These are phyloP conservation scores for Sitobion miscanthi DNA, from an alignment of 1,140 invertebrate species.

Conservation along the genomic window DNA sequence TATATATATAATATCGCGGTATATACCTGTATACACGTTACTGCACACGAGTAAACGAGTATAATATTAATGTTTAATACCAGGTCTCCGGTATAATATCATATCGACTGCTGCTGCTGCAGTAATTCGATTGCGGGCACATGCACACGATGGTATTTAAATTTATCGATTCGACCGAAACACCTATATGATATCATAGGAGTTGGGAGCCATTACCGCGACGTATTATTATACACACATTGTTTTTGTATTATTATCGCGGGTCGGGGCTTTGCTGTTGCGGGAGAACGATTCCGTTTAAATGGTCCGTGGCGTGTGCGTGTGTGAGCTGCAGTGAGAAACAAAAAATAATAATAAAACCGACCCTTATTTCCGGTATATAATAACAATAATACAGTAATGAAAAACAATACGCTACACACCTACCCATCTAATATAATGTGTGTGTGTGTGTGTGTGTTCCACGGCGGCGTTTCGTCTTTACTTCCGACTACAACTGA, in stretches of 20 bases:
- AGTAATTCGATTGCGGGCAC: not conserved
- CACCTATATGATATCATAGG: not conserved
- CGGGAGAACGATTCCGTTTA: not conserved
- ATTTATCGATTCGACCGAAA: not conserved
- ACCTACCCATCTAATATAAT: no score
- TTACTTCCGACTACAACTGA: not conserved
- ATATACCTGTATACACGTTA: no score
- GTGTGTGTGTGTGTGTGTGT: not conserved
- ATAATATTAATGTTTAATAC: not conserved
- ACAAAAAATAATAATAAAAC: not conserved
- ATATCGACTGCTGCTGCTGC: no score
- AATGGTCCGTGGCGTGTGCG: not conserved
- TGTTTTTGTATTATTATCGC: no score
- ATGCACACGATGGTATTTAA: not conserved
- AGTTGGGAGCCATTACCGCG: not conserved
- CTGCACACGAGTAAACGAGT: not conserved
- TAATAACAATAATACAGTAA: not conserved
- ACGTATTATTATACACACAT: no score
- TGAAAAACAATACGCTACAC: not conserved
- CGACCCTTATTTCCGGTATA: not conserved
- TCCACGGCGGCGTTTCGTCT: not conserved
- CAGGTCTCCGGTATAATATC: not conserved
- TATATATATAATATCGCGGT: no score
- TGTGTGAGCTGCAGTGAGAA: not conserved
- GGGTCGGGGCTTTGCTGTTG: not conserved